Percentiles rank a stretch among this genome's conserved stretches.
These are phyloP conservation scores for Lontra canadensis DNA, from an alignment of 2,113 vertebrate genomes.

Conservation along the genomic window DNA sequence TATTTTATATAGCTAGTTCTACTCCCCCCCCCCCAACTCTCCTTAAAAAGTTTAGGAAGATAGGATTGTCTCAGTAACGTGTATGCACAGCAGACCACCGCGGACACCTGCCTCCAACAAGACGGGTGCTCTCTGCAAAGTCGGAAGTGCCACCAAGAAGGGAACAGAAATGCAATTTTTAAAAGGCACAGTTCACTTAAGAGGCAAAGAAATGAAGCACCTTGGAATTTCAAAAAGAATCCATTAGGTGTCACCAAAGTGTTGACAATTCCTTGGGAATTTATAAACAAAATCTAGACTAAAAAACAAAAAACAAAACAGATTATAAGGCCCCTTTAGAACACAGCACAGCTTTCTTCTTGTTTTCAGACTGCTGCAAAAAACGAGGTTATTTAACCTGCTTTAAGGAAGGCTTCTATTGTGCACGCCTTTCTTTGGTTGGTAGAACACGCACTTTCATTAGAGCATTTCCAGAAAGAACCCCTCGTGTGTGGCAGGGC, in stretches of 20 bases:
- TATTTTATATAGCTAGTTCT: constrained; percentile 80
- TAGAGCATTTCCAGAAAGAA: constrained; percentile 66
- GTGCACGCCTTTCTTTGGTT: constrained; percentile 86
- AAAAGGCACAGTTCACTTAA: constrained; percentile 80
- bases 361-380: neutral
- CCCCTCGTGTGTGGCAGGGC: neutral
- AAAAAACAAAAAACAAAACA: neutral
- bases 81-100: neutral
- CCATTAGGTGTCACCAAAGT: constrained; percentile 85
- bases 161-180: constrained; percentile 54
- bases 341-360: neutral
- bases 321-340: constrained; percentile 56
- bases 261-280: constrained; percentile 85
- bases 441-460: constrained; percentile 56
- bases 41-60: constrained; percentile 75
- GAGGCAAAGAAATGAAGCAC: constrained; percentile 79
- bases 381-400: neutral
- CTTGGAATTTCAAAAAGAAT: constrained; percentile 83
- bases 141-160: neutral
- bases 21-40: constrained; percentile 50
- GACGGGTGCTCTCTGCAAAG: constrained; percentile 6
- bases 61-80: constrained; percentile 78
- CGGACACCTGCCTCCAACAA: constrained; percentile 16
- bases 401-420: constrained; percentile 76
- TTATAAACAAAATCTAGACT: constrained; percentile 75